Conservation (phyloP, 2,797 vertebrate species). For the Darevskia nairensis region DNA sequence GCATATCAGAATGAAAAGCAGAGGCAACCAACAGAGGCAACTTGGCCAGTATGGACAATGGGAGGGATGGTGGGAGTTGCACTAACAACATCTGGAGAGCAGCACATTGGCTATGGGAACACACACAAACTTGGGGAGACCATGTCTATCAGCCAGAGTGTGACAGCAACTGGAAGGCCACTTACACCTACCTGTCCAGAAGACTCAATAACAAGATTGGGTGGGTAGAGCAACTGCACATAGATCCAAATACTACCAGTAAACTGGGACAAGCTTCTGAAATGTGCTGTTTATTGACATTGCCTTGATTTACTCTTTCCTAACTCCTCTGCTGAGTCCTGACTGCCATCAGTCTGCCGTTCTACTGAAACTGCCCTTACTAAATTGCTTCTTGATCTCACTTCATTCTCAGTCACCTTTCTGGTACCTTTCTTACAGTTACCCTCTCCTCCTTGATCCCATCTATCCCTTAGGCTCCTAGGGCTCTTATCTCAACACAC, state of each 20-base stretch:
- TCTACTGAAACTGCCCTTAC: background rate
- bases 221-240: background rate
- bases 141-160: background rate
- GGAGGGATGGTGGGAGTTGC: too few species aligned
- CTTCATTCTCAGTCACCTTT: background rate
- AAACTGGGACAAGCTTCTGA: background rate
- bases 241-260: background rate
- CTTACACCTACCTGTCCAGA: too few species aligned
- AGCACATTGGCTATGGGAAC: too few species aligned
- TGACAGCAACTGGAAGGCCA: too few species aligned
- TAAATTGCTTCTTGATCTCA: background rate
- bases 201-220: too few species aligned
- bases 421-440: background rate
- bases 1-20: too few species aligned
- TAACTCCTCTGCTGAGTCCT: background rate
- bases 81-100: too few species aligned
- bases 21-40: background rate
- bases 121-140: too few species aligned
- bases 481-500: background rate
- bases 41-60: too few species aligned
- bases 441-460: background rate
- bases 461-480: background rate
- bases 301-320: background rate
- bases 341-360: background rate
- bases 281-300: background rate